Conservation (phyloP, 2,797 vertebrate species). For the Euthynnus affinis region DNA sequence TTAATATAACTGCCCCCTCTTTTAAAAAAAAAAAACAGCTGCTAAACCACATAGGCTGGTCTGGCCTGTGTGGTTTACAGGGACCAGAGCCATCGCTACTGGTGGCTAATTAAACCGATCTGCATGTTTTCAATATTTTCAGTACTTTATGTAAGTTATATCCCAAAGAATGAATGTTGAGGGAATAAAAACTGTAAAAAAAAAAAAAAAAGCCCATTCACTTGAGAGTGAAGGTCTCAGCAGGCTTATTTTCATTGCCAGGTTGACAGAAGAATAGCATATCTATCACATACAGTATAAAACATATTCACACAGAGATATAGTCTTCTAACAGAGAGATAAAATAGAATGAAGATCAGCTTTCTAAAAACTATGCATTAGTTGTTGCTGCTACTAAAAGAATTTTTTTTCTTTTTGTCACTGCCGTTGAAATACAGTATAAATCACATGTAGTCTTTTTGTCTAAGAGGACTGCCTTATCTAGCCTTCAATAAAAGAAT, state of each 20-base stretch:
- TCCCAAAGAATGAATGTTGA: not conserved
- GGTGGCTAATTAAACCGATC: not conserved
- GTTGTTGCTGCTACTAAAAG: not conserved
- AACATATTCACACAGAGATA: not conserved
- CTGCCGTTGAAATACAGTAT: not conserved
- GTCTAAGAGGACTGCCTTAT: not conserved
- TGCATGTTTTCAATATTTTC: not conserved
- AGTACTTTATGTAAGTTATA: not conserved
- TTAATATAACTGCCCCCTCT: not conserved
- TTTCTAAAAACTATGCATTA: not conserved
- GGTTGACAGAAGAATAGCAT: slow-evolving; percentile 30
- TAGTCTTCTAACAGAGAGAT: not conserved
- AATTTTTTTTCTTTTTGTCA: not conserved
- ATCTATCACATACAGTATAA: slow-evolving; percentile 10
- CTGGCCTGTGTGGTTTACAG: not conserved
- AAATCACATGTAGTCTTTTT: not conserved
- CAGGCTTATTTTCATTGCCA: slow-evolving; percentile 54
- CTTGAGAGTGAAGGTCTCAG: not conserved
- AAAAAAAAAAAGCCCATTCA: not conserved
- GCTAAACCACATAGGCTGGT: no score
- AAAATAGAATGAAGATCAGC: not conserved
- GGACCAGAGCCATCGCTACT: not conserved
- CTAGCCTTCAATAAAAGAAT: slow-evolving; percentile 21
- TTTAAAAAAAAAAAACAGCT: no score
- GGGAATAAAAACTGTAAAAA: not conserved